Base-by-base conservation (phyloP, 1,140 invertebrate species). In the Macrosteles quadrilineatus region DNA sequence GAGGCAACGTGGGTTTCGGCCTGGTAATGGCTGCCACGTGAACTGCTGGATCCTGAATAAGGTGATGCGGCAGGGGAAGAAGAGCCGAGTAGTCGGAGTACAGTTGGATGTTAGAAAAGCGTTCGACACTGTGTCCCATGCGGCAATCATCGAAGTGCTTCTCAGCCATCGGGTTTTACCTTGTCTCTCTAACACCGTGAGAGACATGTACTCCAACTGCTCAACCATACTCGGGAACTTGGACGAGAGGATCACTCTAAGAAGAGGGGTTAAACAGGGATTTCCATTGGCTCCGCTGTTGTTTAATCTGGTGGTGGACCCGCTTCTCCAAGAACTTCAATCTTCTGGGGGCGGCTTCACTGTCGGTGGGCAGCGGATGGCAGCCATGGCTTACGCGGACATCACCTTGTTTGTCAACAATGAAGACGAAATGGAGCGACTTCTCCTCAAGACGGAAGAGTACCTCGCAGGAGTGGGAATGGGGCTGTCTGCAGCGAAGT, bases 71-170 rank as follows among this genome's bases (percentile, higher is more conserved):
- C 32, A 43, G 0, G 63, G 65, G 2, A 76, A 74, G 36, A 29
- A 12, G 19, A 23, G 31, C 4, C 6, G 14, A 14, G 71, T 72
- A 6, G 67, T 70, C 1, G 57, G 67, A 0, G 64, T 50, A n/a
- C 31, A 69, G 14, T 36, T 70, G 14, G 68, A 73, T 27, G 21
- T 73, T 3, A 0, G 31, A 1, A 68, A 68, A 55, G 66, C 66
- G 12, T 82, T 79, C 69, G 79, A 82, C 45, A 75, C 77, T 6
- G 79, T 81, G 68, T 76, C 78, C 1, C 80, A 81, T 55, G 29
- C 70, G 57, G 76, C 77, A 1, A 74, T 68, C 21, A 19, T 14
- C 1, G 45, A 12, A 11, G 40, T 50, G n/a, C 47, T 50, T 19
- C 6, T 3, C 6, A n/a, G 6, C n/a, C 47, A 50, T 11, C 4